Base-by-base conservation (phyloP, 2,888 invertebrate genomes). In the Drosophila nigricruria region DNA sequence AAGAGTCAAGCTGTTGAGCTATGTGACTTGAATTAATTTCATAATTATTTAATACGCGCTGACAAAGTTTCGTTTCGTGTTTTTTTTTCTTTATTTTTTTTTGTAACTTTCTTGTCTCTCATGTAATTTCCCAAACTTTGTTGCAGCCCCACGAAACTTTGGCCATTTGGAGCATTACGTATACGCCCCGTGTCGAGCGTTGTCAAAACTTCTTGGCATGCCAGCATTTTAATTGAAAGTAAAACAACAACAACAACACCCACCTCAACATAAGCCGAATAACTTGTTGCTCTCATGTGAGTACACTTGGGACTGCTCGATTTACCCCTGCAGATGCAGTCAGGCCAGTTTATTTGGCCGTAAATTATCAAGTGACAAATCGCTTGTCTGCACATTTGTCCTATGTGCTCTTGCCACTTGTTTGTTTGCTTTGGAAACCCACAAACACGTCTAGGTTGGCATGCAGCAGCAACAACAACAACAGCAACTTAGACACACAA, bases 281-380 rank as follows among this genome's bases (percentile, higher is more conserved):
- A 42, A 72, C 76, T 72, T 69, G 70, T 66, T 66, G 68, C 61
- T 50, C 20, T 5, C 16, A 12, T 40, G 8, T 23, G 40, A 16
- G 12, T 16, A 5, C 43, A 14, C 14, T 16, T 34, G 34, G 20
- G 43, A n/a, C 43, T n/a, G 34, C 27, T 45, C 36, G 23, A 52
- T 16, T 23, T 4, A 36, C 16, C 42, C 32, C 32, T 53, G 18
- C 43, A n/a, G 43, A 6, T 66, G 65, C 67, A 66, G 50, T 66
- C 52, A 27, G 66, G 18, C 42, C 66, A 43, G 53, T 54, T 53
- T 53, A 66, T 54, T 66, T 66, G 67, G n/a, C 45, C 45, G 72
- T 76, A 82, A 82, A 84, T 86, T 78, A 80, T 61, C 56, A 65
- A 75, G 84, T 81, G 87, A 87, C 87, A 89, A 87, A 89, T 83